Evolutionary conservation across 2,113 vertebrate species (phyloP).

Genomic region (Paracanthobrama guichenoti): DNA sequence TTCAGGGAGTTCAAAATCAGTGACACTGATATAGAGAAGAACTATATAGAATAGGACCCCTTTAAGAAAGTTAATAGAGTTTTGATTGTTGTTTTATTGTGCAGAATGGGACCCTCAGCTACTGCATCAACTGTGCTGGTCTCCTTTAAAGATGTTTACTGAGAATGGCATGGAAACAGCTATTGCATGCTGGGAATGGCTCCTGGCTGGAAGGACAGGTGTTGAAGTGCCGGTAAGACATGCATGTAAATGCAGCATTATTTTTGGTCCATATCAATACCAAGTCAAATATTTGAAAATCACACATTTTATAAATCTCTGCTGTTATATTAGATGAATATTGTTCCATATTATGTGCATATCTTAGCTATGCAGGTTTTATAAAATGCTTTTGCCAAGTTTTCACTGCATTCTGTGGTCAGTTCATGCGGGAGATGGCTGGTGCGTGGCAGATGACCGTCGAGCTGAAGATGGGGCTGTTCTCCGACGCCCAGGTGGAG

Average conservation of each 20-base stretch:
- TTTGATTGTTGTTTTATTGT: neutral
- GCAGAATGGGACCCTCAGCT: constrained; percentile 93
- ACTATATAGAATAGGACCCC: too few species aligned
- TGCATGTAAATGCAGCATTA: neutral
- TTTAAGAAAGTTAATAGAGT: too few species aligned
- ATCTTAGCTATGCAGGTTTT: neutral
- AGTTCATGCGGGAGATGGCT: constrained; percentile 99
- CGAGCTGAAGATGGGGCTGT: constrained; percentile 93
- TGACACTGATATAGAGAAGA: too few species aligned
- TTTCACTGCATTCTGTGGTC: neutral
- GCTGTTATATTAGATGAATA: too few species aligned
- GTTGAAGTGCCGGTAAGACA: constrained; percentile 90
- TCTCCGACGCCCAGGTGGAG: constrained; percentile 89
- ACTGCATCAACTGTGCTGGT: constrained; percentile 96
- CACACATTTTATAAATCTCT: too few species aligned
- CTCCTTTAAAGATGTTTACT: constrained; percentile 93
- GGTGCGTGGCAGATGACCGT: constrained; percentile 99
- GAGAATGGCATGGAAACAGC: constrained; percentile 95
- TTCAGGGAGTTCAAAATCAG: too few species aligned
- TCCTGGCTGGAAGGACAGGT: constrained; percentile 90
- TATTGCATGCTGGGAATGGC: constrained; percentile 98
- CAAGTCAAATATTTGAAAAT: neutral
- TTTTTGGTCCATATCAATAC: neutral
- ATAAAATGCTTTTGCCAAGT: neutral
- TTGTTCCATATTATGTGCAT: too few species aligned